Evolutionary conservation across 2,888 invertebrate genomes (phyloP).

Genomic region (Molorchus minor): DNA sequence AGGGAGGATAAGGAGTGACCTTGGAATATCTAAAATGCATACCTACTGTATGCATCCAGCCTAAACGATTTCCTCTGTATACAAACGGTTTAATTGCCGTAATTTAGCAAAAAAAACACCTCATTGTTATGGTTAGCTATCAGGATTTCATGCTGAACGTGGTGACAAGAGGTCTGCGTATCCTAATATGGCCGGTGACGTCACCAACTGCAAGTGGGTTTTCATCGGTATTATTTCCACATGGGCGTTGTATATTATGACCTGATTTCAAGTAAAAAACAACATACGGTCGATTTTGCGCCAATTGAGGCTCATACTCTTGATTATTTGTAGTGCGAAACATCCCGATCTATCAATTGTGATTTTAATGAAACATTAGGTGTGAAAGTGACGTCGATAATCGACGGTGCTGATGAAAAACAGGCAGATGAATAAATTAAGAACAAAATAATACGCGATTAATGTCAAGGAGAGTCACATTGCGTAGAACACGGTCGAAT

Average conservation of each 20-base stretch:
- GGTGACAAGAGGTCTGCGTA: slow-evolving; percentile 33
- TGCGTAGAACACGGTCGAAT: not conserved
- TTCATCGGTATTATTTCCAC: slow-evolving; percentile 32
- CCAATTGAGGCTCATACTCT: slow-evolving; percentile 18
- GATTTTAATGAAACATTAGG: slow-evolving; percentile 4
- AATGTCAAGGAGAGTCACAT: slow-evolving; percentile 23
- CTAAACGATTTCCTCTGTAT: too few relatives aligned
- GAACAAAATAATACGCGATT: slow-evolving; percentile 9
- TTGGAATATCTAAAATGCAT: too few relatives aligned
- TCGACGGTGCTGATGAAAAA: not conserved
- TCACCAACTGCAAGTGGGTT: slow-evolving; percentile 44
- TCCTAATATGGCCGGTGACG: slow-evolving; percentile 49
- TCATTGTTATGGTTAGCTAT: slow-evolving; percentile 25
- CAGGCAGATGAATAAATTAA: not conserved
- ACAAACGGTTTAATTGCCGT: too few relatives aligned
- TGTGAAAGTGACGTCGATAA: slow-evolving; percentile 29
- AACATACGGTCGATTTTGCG: slow-evolving; percentile 21
- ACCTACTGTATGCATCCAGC: too few relatives aligned
- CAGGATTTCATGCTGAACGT: slow-evolving; percentile 30
- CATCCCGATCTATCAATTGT: slow-evolving; percentile 5
- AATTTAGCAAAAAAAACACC: slow-evolving; percentile 26
- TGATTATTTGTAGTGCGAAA: slow-evolving; percentile 6
- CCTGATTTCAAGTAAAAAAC: slow-evolving; percentile 31
- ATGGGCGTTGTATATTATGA: slow-evolving; percentile 34
- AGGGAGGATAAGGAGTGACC: too few relatives aligned